Conservation (phyloP, 1,140 invertebrate species). For the Odontomachus brunneus region DNA sequence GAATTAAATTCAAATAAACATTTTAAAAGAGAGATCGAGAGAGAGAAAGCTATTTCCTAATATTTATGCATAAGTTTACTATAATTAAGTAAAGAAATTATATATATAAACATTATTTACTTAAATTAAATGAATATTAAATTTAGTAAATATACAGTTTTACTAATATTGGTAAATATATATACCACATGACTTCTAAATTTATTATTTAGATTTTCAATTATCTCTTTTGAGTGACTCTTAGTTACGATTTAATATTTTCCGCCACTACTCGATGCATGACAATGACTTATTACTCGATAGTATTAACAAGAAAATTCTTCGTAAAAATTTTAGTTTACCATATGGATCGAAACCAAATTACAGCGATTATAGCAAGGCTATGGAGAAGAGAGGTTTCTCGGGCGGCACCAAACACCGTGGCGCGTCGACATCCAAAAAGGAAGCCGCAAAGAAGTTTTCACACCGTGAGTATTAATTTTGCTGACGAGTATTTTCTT, state of each 20-base stretch:
- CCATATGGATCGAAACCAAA: slow-evolving; percentile 87
- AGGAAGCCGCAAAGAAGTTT: slow-evolving; percentile 83
- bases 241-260: background rate
- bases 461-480: slow-evolving; percentile 79
- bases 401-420: slow-evolving; percentile 79
- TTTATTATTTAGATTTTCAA: too few relatives aligned
- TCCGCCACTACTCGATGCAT: background rate
- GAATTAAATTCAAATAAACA: too few relatives aligned
- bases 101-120: too few relatives aligned
- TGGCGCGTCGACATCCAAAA: slow-evolving; percentile 80
- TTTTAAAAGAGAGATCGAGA: too few relatives aligned
- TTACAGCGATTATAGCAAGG: slow-evolving; percentile 83
- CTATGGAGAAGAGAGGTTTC: slow-evolving; percentile 80
- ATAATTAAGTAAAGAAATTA: too few relatives aligned
- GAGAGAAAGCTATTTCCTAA: too few relatives aligned
- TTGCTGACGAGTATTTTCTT: background rate
- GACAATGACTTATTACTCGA: background rate
- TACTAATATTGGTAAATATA: too few relatives aligned
- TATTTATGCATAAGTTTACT: too few relatives aligned
- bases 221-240: too few relatives aligned
- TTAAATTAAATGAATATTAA: too few relatives aligned
- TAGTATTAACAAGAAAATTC: slow-evolving; percentile 16
- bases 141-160: too few relatives aligned
- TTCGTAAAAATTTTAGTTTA: slow-evolving; percentile 81
- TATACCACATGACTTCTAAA: too few relatives aligned